These are phyloP conservation scores for Caenorhabditis angaria DNA, from an alignment of 2,888 invertebrate species.

Conservation along the genomic window DNA sequence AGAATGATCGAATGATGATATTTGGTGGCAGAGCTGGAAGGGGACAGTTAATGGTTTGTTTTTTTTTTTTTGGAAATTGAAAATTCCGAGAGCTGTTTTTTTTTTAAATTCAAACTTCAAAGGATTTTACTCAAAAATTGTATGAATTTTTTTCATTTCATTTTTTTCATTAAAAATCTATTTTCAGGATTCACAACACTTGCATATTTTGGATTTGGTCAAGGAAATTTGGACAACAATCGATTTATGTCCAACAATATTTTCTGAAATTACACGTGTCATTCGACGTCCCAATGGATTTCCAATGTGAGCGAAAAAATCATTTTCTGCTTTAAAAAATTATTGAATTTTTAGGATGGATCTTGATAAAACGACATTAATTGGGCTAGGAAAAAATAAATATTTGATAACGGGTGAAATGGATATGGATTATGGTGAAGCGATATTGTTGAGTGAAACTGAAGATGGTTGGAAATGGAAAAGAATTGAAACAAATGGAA, in stretches of 20 bases:
- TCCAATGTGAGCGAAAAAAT: not conserved
- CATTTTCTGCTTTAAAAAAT: not conserved
- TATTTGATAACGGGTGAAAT: slow-evolving; percentile 22
- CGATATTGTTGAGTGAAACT: slow-evolving; percentile 4
- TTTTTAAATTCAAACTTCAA: no score
- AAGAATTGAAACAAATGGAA: slow-evolving; percentile 7
- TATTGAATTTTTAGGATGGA: slow-evolving; percentile 10
- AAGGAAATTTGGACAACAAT: slow-evolving; percentile 1
- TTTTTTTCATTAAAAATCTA: not conserved
- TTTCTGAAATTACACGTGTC: not conserved
- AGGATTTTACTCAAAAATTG: not conserved
- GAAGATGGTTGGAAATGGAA: slow-evolving; percentile 8
- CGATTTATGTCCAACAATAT: not conserved
- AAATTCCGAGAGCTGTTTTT: not conserved
- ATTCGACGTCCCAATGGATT: not conserved
- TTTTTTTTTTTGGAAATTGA: not conserved
- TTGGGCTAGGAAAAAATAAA: slow-evolving; percentile 3
- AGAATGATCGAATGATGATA: slow-evolving; percentile 10
- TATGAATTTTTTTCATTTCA: not conserved
- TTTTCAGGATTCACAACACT: not conserved
- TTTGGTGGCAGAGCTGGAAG: slow-evolving; percentile 7
- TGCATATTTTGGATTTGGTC: not conserved
- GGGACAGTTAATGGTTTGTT: not conserved
- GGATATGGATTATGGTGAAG: slow-evolving; percentile 10
- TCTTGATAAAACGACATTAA: slow-evolving; percentile 8